These are phyloP conservation scores for Merops nubicus DNA, from an alignment of 2,113 vertebrate species.

Conservation along the genomic window DNA sequence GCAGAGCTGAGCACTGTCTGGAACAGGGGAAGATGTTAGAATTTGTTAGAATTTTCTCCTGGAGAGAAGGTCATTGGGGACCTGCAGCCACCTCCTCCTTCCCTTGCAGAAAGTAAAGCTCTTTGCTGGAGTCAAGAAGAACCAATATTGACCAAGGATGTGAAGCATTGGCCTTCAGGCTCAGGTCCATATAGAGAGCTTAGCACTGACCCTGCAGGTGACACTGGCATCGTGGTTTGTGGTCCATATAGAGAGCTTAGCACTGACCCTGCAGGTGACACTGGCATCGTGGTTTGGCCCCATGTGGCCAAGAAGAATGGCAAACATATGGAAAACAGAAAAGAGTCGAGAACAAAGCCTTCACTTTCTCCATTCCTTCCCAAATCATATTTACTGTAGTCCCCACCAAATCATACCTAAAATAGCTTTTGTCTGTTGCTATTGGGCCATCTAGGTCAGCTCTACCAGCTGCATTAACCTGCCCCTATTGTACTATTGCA, in stretches of 20 bases:
- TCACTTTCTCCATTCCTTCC: slow-evolving; percentile 23
- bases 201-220: not conserved
- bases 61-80: not conserved
- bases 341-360: not conserved
- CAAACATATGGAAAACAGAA: not conserved
- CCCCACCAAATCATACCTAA: slow-evolving; percentile 5
- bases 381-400: not conserved
- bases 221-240: too few relatives aligned
- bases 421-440: slow-evolving; percentile 39
- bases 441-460: not conserved
- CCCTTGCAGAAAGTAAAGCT: not conserved
- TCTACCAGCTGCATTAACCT: slow-evolving; percentile 27
- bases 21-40: not conserved
- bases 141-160: not conserved
- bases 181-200: not conserved
- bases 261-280: not conserved
- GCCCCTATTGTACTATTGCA: slow-evolving; percentile 44
- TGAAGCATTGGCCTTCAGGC: not conserved
- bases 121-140: not conserved
- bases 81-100: not conserved
- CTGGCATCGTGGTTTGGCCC: not conserved
- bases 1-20: not conserved
- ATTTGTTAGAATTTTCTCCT: not conserved
- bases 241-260: not conserved
- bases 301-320: not conserved